A percentile compares a stretch with the other conserved stretches of the same genome.
Evolutionary conservation across 2,888 invertebrate genomes (phyloP).

Genomic region (Isoperla grammatica): DNA sequence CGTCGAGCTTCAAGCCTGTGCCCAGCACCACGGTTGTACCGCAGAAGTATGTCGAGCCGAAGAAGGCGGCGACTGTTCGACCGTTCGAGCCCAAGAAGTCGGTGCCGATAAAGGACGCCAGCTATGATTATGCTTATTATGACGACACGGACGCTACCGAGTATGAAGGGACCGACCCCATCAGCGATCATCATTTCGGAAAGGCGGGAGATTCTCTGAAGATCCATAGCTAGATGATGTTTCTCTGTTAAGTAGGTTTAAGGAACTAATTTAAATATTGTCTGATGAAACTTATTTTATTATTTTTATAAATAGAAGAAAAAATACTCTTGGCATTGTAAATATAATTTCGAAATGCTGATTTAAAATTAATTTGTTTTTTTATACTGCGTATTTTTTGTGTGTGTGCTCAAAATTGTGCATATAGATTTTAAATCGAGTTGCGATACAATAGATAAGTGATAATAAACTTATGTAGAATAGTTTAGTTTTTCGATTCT

Average conservation of each 20-base stretch:
- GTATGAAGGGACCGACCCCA: slow-evolving; percentile 45
- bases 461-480: too few species aligned
- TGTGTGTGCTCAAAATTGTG: too few species aligned
- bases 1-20: slow-evolving; percentile 1
- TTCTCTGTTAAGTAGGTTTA: too few species aligned
- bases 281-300: too few species aligned
- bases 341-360: too few species aligned
- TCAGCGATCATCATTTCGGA: slow-evolving; percentile 31
- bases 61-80: slow-evolving; percentile 38
- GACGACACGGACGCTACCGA: slow-evolving; percentile 54
- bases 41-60: slow-evolving; percentile 34
- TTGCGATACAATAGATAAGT: not conserved
- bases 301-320: too few species aligned
- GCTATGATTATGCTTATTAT: slow-evolving; percentile 83
- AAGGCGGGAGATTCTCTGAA: slow-evolving; percentile 29
- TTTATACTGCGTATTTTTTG: too few species aligned
- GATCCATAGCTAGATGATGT: slow-evolving; percentile 7
- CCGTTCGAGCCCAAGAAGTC: slow-evolving; percentile 51
- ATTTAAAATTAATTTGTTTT: too few species aligned
- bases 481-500: too few species aligned
- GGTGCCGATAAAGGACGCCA: slow-evolving; percentile 50
- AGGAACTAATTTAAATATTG: too few species aligned
- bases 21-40: not conserved
- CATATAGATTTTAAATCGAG: not conserved
- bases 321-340: too few species aligned